Conservation (phyloP, 2,797 vertebrate species). For the Poecilia picta region DNA sequence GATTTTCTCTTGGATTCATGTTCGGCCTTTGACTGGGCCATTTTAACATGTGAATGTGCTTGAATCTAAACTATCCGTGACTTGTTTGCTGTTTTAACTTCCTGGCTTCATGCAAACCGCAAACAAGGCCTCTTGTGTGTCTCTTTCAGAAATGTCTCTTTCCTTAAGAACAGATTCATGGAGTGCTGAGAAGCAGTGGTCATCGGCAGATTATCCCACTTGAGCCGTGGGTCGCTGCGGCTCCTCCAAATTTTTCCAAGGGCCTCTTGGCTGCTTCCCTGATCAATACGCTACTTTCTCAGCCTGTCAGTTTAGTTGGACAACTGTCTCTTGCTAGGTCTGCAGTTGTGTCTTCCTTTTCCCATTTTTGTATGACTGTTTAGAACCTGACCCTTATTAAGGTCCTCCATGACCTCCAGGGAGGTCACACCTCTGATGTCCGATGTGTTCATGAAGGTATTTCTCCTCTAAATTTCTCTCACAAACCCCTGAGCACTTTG, state of each 20-base stretch:
- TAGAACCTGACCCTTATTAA: neutral
- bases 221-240: neutral
- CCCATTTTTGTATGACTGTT: neutral
- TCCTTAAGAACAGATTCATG: neutral
- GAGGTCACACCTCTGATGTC: neutral
- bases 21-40: no score
- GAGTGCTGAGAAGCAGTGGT: neutral
- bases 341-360: neutral
- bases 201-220: conserved; percentile 4
- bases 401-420: neutral
- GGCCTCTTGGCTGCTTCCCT: neutral
- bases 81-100: neutral
- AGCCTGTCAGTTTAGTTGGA: conserved; percentile 4
- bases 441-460: neutral
- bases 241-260: neutral
- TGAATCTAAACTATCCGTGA: no score
- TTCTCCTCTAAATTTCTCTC: neutral
- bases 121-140: neutral
- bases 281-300: neutral
- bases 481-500: neutral
- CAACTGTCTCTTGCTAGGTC: neutral
- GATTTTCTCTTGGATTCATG: no score
- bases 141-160: neutral
- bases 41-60: no score
- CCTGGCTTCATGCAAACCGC: neutral